phyloP scores from a whole-genome alignment of 2,113 vertebrate species.

The Campylomormyrus numenius region DNA sequence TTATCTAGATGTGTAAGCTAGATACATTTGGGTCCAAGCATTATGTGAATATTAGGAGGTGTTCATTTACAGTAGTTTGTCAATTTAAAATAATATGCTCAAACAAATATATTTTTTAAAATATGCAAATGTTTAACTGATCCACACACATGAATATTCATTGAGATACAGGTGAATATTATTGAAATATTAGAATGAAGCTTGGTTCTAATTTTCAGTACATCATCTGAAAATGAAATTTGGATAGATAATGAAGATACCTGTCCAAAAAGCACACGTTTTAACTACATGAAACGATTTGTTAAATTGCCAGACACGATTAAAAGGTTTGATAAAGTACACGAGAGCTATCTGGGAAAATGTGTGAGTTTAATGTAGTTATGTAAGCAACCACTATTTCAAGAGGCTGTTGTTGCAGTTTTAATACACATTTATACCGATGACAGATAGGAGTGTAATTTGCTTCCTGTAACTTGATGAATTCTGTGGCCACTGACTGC shows the following conservation, averaged over 20 bases:
- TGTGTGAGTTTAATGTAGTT: not conserved
- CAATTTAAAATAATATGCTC: not conserved
- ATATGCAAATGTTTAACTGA: not conserved
- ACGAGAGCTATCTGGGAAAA: not conserved
- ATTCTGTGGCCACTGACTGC: not conserved
- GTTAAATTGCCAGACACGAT: not conserved
- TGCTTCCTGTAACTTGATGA: not conserved
- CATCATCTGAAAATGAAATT: not conserved
- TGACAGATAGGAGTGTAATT: not conserved
- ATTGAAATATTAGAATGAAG: not conserved
- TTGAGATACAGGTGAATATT: not conserved
- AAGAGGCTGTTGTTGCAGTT: not conserved
- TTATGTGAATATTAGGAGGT: not conserved
- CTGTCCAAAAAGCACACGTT: not conserved
- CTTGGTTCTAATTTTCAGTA: not conserved
- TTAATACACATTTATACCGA: not conserved
- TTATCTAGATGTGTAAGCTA: not conserved
- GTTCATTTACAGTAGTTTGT: not conserved
- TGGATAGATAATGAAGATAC: not conserved
- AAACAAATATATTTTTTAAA: not conserved
- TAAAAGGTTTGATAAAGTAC: not conserved
- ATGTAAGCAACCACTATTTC: not conserved
- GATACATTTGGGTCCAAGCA: not conserved
- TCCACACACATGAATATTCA: not conserved
- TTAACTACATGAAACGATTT: not conserved